Evolutionary conservation across 2,888 invertebrate genomes (phyloP).

Genomic region (Lapara coniferarum): DNA sequence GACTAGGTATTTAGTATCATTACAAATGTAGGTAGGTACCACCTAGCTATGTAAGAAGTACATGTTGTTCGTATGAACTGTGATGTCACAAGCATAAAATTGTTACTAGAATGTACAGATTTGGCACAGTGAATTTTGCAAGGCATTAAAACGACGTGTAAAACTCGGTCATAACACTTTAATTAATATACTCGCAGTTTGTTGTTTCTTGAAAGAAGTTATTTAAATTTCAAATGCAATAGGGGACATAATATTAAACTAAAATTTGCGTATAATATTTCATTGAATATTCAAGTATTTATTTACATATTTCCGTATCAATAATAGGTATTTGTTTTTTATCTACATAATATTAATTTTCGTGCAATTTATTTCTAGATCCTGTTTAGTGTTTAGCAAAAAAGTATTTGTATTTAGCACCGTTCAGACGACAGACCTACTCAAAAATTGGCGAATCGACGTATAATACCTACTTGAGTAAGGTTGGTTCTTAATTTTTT

Average conservation of each 20-base stretch:
- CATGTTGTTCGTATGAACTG: background rate
- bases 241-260: background rate
- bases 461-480: too few relatives aligned
- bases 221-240: background rate
- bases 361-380: background rate
- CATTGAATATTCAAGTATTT: background rate
- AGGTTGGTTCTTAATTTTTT: too few relatives aligned
- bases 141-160: background rate
- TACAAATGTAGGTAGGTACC: too few relatives aligned
- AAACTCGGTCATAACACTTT: background rate
- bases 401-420: background rate
- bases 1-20: background rate
- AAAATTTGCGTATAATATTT: background rate
- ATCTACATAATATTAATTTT: background rate
- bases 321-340: constrained; percentile 6
- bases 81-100: background rate
- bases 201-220: too few relatives aligned
- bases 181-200: too few relatives aligned
- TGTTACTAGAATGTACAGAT: background rate
- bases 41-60: background rate
- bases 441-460: too few relatives aligned
- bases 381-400: background rate
- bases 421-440: too few relatives aligned
- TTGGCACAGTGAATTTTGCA: background rate
- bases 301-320: background rate